Base-by-base conservation (phyloP, 1,140 invertebrate species). In the Trichogramma pretiosum region DNA sequence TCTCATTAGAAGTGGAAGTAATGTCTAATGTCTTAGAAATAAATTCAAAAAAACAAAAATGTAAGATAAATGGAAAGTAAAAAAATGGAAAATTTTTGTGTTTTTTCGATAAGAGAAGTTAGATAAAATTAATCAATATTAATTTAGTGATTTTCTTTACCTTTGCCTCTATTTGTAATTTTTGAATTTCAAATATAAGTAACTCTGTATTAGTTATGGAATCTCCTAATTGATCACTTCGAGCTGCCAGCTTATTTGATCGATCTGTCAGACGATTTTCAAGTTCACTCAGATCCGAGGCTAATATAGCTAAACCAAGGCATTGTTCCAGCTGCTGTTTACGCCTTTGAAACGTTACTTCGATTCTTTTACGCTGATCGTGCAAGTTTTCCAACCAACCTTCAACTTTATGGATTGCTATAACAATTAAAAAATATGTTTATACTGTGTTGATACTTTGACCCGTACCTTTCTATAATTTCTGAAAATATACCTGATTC, bases 321-420 rank as follows among this genome's bases (percentile, higher is more conserved):
- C 85, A 85, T 64, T 91, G 85, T 57, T 89, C 85, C 49, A 90
- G 72, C 56, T 85, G 77, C 2, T 69, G 74, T 60, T 82, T 82
- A 50, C 79, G 70, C 70, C 70, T 79, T 50, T 79, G 76, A 74
- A 85, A 89, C n/a, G 81, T 77, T 8, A 79, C 64, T 62, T 92
- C 88, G 23, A 92, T 69, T 50, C 77, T 68, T 52, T 80, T 77
- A 52, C 89, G 69, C 54, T 82, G 76, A 58, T 90, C 83, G 54
- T 92, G 89, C 16, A 92, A 68, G 23, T 77, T 75, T 59, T 89
- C 85, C 51, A 88, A 57, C 81, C 83, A 86, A 48, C 76, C 75
- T 60, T 87, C 83, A 0, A 88, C 84, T 68, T 83, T 80, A 17
- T 79, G 70, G 17, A 84, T 70, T 39, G 81, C 81, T 81, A 46